Percentiles rank a stretch among this genome's conserved stretches.
phyloP scores from a whole-genome alignment of 1,140 invertebrate genomes.

The Drosophila baimaii region DNA sequence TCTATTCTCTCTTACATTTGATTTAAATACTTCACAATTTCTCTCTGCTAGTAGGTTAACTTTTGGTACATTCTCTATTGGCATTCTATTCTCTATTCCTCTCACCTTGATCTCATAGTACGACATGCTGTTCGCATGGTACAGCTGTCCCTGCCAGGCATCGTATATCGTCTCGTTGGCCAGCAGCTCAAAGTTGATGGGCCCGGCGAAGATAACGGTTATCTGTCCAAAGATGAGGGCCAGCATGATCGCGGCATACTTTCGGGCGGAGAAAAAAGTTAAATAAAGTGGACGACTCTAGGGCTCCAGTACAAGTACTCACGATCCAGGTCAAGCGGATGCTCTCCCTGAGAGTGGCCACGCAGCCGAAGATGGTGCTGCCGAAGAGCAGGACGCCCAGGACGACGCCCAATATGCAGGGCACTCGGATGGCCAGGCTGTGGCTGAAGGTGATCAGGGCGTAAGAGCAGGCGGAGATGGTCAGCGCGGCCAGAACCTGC shows the following conservation, averaged over 20 bases:
- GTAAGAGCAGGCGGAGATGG: slow-evolving; percentile 70
- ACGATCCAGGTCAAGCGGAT: slow-evolving; percentile 76
- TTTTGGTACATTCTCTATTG: too few species aligned
- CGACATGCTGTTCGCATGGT: slow-evolving; percentile 56
- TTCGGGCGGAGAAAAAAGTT: neutral
- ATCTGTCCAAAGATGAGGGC: slow-evolving; percentile 72
- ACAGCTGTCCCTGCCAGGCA: slow-evolving; percentile 70
- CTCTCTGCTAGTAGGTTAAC: too few species aligned
- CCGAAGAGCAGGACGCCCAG: slow-evolving; percentile 65
- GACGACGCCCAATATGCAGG: slow-evolving; percentile 73
- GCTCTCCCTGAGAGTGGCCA: slow-evolving; percentile 62
- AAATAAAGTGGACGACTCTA: neutral
- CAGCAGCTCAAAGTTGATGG: slow-evolving; percentile 67
- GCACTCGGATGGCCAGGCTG: slow-evolving; percentile 66
- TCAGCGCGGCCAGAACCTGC: slow-evolving; percentile 68
- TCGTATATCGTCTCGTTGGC: slow-evolving; percentile 69
- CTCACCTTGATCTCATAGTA: slow-evolving; percentile 75
- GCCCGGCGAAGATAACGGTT: slow-evolving; percentile 74
- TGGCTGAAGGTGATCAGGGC: slow-evolving; percentile 56
- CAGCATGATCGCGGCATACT: slow-evolving; percentile 71
- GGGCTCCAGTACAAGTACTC: slow-evolving; percentile 27
- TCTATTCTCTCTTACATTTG: too few species aligned
- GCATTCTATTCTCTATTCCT: neutral
- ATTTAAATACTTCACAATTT: too few species aligned
- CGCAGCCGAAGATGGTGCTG: slow-evolving; percentile 72